Base-by-base conservation (phyloP, 2,113 vertebrate genomes). In the Mobula hypostoma region DNA sequence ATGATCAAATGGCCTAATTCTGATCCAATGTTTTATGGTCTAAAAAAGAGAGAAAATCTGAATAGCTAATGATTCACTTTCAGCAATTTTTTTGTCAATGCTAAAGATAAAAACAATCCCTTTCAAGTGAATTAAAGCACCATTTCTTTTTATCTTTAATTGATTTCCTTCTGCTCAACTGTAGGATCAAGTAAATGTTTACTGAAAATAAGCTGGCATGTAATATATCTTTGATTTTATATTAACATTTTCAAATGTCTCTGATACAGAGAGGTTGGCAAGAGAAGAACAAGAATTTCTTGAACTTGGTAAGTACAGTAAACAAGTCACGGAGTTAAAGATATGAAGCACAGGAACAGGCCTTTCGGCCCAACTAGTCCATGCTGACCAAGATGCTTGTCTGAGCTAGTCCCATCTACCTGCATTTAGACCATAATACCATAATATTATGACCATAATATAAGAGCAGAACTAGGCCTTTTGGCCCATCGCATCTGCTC, bases 211-310 rank as follows among this genome's bases (percentile, higher is more conserved):
- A 36, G 29, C n/a, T 32, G 6, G n/a, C 12, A 32, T 19, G 29
- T 90, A 21, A 5, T 15, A 1, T 15, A 66, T 21, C 5, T 66
- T 32, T 68, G 27, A 27, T 85, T 11, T 85, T 32, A 15, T 66
- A 29, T 17, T 72, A 74, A 93, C 15, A 29, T 76, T 11, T 29
- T 61, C 24, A 27, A 19, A 56, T 24, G 56, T 74, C 24, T 93
- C 24, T 93, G 40, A 27, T 36, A 74, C 70, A 93, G 91, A 48
- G 21, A 93, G 68, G 36, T 27, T 93, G 70, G 68, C 24, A 76
- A 36, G 70, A 9, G 91, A 93, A 76, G 91, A 93, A 56, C 68
- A 93, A 76, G 91, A 48, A 72, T 93, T 93, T 56, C 32, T 93
- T 21, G 91, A 93, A 93, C 24, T 56, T 15, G 91, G 91, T 93